phyloP scores from a whole-genome alignment of 1,140 invertebrate species.

The Melipona quadrifasciata region DNA sequence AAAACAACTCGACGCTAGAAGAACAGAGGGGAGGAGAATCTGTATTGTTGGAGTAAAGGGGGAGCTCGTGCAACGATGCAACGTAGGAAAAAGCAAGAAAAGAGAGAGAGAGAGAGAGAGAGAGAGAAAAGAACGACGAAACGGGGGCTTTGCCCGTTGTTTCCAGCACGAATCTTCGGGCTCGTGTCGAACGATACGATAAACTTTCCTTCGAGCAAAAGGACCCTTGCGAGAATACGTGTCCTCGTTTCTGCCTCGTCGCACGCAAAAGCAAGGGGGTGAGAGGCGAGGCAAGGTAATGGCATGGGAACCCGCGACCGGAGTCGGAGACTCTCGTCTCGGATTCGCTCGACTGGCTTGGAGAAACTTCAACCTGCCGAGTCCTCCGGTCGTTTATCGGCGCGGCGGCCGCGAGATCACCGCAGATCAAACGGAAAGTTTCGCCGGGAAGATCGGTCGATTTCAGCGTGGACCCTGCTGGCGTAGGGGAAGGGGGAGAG shows the following conservation, averaged over 20 bases:
- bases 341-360: conserved; percentile 65
- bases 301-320: conserved; percentile 66
- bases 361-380: conserved; percentile 61
- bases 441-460: neutral
- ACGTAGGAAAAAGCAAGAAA: neutral
- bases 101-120: too few relatives aligned
- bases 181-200: conserved; percentile 54
- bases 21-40: neutral
- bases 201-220: conserved; percentile 60
- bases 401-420: neutral
- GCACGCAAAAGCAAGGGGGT: conserved; percentile 59
- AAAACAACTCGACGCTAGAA: too few relatives aligned
- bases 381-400: conserved; percentile 63
- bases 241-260: conserved; percentile 62
- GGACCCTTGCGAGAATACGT: conserved; percentile 49
- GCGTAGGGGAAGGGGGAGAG: too few relatives aligned
- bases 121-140: neutral
- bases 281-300: conserved; percentile 54
- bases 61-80: neutral
- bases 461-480: neutral
- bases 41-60: conserved; percentile 30
- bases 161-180: conserved; percentile 22
- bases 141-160: conserved; percentile 1
- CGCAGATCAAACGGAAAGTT: conserved; percentile 50
- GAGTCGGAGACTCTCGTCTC: conserved; percentile 51